These are phyloP conservation scores for Danio tinwini DNA, from an alignment of 2,797 vertebrate species.

Conservation along the genomic window DNA sequence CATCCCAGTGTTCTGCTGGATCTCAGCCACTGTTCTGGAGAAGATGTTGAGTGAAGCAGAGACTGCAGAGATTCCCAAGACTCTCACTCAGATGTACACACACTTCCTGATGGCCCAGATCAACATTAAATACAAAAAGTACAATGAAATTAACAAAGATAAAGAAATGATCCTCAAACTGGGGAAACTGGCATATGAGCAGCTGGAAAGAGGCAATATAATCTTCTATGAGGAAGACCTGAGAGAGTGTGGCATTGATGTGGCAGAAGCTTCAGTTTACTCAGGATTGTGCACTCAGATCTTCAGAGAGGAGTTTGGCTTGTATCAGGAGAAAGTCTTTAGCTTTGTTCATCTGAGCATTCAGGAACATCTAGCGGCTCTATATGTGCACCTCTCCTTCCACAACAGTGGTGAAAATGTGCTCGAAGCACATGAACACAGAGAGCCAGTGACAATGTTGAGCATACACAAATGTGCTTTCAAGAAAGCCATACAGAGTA, in stretches of 20 bases:
- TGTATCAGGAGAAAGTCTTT: too few species aligned
- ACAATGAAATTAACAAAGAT: background rate
- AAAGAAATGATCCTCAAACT: conserved; percentile 32
- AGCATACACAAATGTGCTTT: conserved; percentile 5
- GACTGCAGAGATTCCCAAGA: too few species aligned
- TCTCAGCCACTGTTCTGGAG: conserved; percentile 34
- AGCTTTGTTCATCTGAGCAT: too few species aligned
- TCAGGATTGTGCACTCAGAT: too few species aligned
- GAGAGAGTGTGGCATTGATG: too few species aligned
- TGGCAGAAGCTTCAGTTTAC: too few species aligned
- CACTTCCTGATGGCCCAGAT: conserved; percentile 53
- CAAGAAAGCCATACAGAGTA: conserved; percentile 5
- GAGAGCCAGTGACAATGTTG: too few species aligned
- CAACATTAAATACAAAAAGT: conserved; percentile 23
- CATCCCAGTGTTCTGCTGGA: conserved; percentile 59
- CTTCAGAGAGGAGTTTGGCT: too few species aligned
- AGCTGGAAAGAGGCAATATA: background rate
- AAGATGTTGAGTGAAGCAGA: conserved; percentile 23
- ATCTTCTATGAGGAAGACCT: too few species aligned
- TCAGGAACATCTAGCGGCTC: too few species aligned
- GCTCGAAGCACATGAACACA: background rate
- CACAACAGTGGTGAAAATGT: background rate
- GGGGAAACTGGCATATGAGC: conserved; percentile 27
- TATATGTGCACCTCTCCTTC: conserved; percentile 26
- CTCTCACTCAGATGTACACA: conserved; percentile 57